Base-by-base conservation (phyloP, 1,140 invertebrate species). In the Drosophila tani region DNA sequence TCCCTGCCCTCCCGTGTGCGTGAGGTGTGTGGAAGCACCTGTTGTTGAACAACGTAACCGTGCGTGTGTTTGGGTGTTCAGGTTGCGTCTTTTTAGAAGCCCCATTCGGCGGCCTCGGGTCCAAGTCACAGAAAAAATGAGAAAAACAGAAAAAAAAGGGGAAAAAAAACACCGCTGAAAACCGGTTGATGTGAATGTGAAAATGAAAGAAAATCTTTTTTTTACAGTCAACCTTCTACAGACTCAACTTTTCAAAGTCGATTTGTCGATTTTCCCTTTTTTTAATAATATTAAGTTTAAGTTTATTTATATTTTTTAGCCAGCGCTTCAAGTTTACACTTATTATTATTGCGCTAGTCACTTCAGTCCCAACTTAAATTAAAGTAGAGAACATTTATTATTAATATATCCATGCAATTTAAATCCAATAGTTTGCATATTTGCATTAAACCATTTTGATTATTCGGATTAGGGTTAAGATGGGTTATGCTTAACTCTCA, bases 191-290 rank as follows among this genome's bases (percentile, higher is more conserved):
- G 59, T 88, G 80, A 50, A 69, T 55, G 59, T 88, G 77, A 81
- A 87, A 88, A 81, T 70, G 84, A 88, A 87, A 81, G 84, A 87
- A 87, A 87, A 88, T 69, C 56, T 77, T 79, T 56, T 38, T 45
- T 57, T 57, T 46, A 68, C 63, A 70, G 63, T 70, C 41, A 24
- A 68, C 14, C 63, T 50, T 43, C 59, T 14, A 17, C 5, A 51
- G 8, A 8, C 12, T 38, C 3, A 63, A 68, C 24, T n/a, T 40
- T 12, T 32, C 17, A 64, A 24, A 38, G 41, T 49, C 19, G 17
- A 41, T 40, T 40, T 40, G 27, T 29, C 27, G 29, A 32, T 9
- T 24, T 24, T 24, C 21, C 21, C 21, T 24, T 24, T 24, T 24
- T 24, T 24, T 24, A 24, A 24, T 24, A 24, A 24, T 24, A 24